Evolutionary conservation across 2,888 invertebrate genomes (phyloP).

Genomic region (Eulithis prunata): DNA sequence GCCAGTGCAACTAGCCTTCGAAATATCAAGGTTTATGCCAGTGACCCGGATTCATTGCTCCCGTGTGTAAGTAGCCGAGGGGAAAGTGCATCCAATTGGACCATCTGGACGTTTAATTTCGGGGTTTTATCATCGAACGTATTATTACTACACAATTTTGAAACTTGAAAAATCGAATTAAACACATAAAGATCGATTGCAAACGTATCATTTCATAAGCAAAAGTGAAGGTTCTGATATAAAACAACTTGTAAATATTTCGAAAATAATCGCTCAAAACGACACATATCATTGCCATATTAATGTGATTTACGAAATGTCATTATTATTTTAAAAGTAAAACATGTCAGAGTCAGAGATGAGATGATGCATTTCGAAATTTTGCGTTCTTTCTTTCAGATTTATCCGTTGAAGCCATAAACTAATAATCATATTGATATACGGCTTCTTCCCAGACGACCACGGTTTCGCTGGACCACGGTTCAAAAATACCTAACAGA

Average conservation of each 20-base stretch:
- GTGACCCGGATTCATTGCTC: neutral
- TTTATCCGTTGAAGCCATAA: neutral
- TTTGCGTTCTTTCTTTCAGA: neutral
- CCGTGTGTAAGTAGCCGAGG: neutral
- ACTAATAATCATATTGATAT: no score
- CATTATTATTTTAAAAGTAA: conserved; percentile 29
- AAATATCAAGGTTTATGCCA: neutral
- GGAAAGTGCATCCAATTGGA: conserved; percentile 5
- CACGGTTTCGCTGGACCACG: no score
- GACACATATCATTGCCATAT: conserved; percentile 31
- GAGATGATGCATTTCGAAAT: conserved; percentile 22
- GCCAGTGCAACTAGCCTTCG: no score
- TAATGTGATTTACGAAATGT: conserved; percentile 31
- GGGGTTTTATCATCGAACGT: conserved; percentile 12
- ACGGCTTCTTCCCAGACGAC: no score
- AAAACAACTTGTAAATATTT: conserved; percentile 33
- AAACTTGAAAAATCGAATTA: conserved; percentile 16
- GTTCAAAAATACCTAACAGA: no score
- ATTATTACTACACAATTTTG: conserved; percentile 24
- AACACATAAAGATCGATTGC: conserved; percentile 31
- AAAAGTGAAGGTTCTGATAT: conserved; percentile 32
- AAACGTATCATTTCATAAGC: conserved; percentile 36
- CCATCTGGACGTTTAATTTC: conserved; percentile 9
- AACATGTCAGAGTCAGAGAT: conserved; percentile 17
- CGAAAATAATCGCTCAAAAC: conserved; percentile 38